Evolutionary conservation across 2,113 vertebrate species (phyloP).

Genomic region (Siniperca chuatsi): DNA sequence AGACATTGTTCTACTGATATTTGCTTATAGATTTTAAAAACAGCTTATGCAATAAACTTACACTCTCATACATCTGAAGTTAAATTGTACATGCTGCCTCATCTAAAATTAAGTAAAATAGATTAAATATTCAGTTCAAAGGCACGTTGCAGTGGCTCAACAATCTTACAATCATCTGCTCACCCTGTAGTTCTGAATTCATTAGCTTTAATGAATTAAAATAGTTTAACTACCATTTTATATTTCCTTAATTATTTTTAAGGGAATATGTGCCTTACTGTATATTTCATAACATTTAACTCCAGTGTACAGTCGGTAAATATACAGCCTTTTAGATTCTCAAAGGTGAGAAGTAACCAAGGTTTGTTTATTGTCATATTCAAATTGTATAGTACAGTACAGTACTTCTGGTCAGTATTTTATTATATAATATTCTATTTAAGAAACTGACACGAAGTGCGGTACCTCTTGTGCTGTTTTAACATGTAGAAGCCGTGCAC

Average conservation of each 20-base stretch:
- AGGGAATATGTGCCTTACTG: no score
- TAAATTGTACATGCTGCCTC: background rate
- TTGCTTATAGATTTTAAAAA: background rate
- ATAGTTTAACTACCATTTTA: background rate
- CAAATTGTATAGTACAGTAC: background rate
- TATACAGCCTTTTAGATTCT: background rate
- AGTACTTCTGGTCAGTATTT: background rate
- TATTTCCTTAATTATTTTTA: background rate
- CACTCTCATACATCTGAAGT: background rate
- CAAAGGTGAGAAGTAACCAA: background rate
- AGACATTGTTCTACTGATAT: background rate
- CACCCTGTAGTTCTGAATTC: background rate
- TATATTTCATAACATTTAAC: background rate
- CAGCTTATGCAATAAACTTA: no score
- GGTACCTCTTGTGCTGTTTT: constrained; percentile 24
- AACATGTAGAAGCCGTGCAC: constrained; percentile 55
- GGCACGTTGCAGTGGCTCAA: no score
- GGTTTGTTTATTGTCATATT: background rate
- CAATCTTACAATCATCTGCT: background rate
- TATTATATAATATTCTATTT: background rate
- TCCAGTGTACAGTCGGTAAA: background rate
- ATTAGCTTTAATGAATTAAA: no score
- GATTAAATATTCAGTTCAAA: constrained; percentile 10
- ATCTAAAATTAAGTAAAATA: background rate
- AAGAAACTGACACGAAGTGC: background rate